Conservation (phyloP, 2,888 invertebrate species). For the Andrena marginata region DNA sequence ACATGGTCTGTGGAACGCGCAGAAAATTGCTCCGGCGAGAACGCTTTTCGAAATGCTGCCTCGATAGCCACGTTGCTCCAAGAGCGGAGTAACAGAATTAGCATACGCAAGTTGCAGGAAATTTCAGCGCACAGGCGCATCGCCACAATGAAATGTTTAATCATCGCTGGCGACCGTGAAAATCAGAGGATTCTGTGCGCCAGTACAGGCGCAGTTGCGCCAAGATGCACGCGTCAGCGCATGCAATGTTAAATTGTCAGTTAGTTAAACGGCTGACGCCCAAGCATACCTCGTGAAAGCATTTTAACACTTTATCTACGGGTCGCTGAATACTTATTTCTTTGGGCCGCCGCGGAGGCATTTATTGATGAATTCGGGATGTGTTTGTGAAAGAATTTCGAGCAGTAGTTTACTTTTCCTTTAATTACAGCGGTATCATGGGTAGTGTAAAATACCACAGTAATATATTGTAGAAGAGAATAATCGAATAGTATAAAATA, state of each 20-base stretch:
- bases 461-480: too few species aligned
- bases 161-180: slow-evolving; percentile 37
- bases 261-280: slow-evolving; percentile 13
- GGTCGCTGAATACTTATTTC: neutral
- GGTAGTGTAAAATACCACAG: too few species aligned
- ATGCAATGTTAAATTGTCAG: slow-evolving; percentile 6
- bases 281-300: neutral
- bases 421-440: too few species aligned
- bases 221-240: slow-evolving; percentile 25
- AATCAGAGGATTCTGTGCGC: slow-evolving; percentile 20
- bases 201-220: slow-evolving; percentile 27
- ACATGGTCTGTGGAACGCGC: too few species aligned
- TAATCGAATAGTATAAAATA: too few species aligned
- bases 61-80: neutral
- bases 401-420: too few species aligned
- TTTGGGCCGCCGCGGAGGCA: too few species aligned
- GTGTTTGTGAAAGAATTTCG: neutral
- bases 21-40: neutral
- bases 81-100: slow-evolving; percentile 10
- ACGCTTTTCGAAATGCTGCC: neutral
- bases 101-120: neutral
- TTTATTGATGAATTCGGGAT: too few species aligned
- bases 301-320: neutral
- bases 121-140: slow-evolving; percentile 8
- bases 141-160: slow-evolving; percentile 37